Evolutionary conservation across 2,888 invertebrate species (phyloP).

Genomic region (Drosophila dives): DNA sequence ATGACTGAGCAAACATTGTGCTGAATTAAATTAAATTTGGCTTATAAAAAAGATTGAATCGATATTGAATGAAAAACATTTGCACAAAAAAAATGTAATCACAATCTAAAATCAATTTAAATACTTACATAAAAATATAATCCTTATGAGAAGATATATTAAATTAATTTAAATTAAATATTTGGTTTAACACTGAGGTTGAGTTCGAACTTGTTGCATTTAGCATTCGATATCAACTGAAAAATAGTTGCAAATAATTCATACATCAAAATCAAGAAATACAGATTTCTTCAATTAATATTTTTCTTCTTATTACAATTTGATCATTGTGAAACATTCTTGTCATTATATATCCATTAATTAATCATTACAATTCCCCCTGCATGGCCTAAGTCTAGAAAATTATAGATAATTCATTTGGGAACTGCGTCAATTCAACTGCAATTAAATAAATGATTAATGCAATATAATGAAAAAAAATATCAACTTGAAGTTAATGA

Average conservation of each 20-base stretch:
- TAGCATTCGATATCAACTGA: background rate
- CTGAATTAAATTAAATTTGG: slow-evolving; percentile 8
- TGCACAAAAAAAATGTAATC: too few relatives aligned
- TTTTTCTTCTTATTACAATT: background rate
- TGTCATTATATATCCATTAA: slow-evolving; percentile 2
- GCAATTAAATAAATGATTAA: slow-evolving; percentile 9
- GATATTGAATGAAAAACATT: background rate
- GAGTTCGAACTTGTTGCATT: background rate
- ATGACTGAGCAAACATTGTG: slow-evolving; percentile 30
- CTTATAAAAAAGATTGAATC: background rate
- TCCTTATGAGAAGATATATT: background rate
- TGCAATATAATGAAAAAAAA: slow-evolving; percentile 1
- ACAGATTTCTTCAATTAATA: background rate
- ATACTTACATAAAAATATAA: background rate
- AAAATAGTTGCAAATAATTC: background rate
- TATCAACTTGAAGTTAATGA: slow-evolving; percentile 1
- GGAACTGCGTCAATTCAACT: background rate
- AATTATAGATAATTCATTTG: slow-evolving; percentile 11
- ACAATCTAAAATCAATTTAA: background rate
- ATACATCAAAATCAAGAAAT: background rate
- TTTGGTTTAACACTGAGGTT: background rate
- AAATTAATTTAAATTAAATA: background rate
- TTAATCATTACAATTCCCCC: background rate
- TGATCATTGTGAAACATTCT: background rate
- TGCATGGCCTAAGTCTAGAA: background rate